These are phyloP conservation scores for Lithophane socia DNA, from an alignment of 2,888 invertebrate genomes.

Conservation along the genomic window DNA sequence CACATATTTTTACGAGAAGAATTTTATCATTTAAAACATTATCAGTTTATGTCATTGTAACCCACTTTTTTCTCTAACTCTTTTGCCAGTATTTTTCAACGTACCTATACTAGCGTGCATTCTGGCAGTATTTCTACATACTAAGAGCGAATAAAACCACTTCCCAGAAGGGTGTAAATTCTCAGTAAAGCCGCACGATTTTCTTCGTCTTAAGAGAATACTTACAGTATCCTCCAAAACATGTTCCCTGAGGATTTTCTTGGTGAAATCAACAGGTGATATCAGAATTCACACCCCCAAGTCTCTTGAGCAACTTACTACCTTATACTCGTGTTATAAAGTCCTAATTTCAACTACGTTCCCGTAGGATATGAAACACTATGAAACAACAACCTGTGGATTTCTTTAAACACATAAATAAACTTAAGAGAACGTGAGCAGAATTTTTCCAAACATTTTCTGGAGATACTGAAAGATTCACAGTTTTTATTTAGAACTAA, in stretches of 20 bases:
- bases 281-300: conserved; percentile 82
- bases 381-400: conserved; percentile 85
- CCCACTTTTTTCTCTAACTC: not conserved
- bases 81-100: not conserved
- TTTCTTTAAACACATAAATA: conserved; percentile 70
- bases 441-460: conserved; percentile 41
- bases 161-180: conserved; percentile 1
- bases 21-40: not conserved
- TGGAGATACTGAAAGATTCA: conserved; percentile 29
- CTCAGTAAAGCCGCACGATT: conserved; percentile 5
- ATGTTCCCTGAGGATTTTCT: conserved; percentile 82
- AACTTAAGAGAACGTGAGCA: conserved; percentile 52
- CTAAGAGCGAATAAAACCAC: conserved; percentile 4
- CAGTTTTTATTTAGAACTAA: conserved; percentile 13
- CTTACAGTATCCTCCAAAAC: conserved; percentile 86
- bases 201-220: conserved; percentile 65
- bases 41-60: not conserved
- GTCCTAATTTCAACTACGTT: conserved; percentile 79
- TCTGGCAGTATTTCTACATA: not conserved
- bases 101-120: not conserved
- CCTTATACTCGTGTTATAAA: conserved; percentile 79
- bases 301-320: conserved; percentile 76
- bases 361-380: conserved; percentile 66
- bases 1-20: too few relatives aligned
- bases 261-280: conserved; percentile 87